These are phyloP conservation scores for Gyps fulvus DNA, from an alignment of 2,113 vertebrate species.

Conservation along the genomic window DNA sequence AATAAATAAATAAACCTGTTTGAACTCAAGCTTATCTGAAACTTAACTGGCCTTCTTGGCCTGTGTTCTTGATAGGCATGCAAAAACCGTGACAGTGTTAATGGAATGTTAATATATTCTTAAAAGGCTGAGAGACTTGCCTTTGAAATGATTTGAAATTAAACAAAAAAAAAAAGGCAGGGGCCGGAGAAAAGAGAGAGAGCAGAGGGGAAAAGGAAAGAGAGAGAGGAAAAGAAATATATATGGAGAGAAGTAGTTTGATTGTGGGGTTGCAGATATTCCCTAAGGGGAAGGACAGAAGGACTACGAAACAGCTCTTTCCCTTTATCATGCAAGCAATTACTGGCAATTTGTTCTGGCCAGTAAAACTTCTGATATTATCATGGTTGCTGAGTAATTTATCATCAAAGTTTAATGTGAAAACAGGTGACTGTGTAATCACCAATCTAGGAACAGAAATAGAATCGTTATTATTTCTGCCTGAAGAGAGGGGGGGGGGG, in stretches of 20 bases:
- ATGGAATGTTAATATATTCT: slow-evolving; percentile 70
- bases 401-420: slow-evolving; percentile 86
- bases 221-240: not conserved
- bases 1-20: slow-evolving; percentile 48
- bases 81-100: slow-evolving; percentile 42
- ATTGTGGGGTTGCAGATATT: slow-evolving; percentile 38
- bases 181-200: no score
- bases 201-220: not conserved
- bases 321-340: slow-evolving; percentile 80
- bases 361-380: slow-evolving; percentile 87
- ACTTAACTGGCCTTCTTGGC: slow-evolving; percentile 40
- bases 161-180: not conserved
- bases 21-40: slow-evolving; percentile 45
- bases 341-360: slow-evolving; percentile 86
- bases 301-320: slow-evolving; percentile 63
- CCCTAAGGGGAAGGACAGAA: slow-evolving; percentile 57
- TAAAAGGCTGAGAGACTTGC: slow-evolving; percentile 15
- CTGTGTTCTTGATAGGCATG: not conserved
- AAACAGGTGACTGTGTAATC: slow-evolving; percentile 88
- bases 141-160: slow-evolving; percentile 55
- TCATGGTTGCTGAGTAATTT: slow-evolving; percentile 86
- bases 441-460: slow-evolving; percentile 85
- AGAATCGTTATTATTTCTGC: slow-evolving; percentile 85
- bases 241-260: not conserved
- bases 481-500: slow-evolving; percentile 62